Base-by-base conservation (phyloP, 2,113 vertebrate species). In the Leiothrix lutea region DNA sequence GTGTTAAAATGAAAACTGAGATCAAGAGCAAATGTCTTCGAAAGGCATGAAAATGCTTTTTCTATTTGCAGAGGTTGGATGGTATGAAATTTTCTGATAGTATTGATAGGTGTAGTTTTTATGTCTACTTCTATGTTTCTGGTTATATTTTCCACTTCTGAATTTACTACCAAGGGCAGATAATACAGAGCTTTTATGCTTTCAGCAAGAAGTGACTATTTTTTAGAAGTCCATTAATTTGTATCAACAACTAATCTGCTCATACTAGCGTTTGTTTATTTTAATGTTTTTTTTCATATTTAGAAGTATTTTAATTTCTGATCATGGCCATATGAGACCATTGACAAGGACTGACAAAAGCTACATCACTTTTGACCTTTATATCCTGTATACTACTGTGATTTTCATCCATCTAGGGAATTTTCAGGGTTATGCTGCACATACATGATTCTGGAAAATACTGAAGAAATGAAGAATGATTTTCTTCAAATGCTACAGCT, bases 291-390 rank as follows among this genome's bases (percentile, higher is more conserved):
- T 29, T 50, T 50, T 40, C 21, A 22, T 50, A 58, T 75, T 36
- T 6, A 51, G 25, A 36, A 36, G 21, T 51, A 60, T 9, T 86
- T 51, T 44, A 14, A 36, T 44, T 77, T 77, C 33, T 60, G 45
- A 28, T 71, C 38, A 33, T 10, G 14, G 29, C 33, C 67, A 47
- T 40, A 70, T 53, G 44, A 91, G 12, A 60, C 26, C 19, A 67
- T 38, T 91, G 56, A 78, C 50, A 83, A 95, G 89, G 47, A 70
- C 65, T 86, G 50, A 56, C 8, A 66, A 95, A 94, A 93, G 2
- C 12, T 71, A 58, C 60, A 72, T 95, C 1, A 33, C 60, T 96
- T 90, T 95, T 96, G n/a, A 96, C 28, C 5, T 91, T 94, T 87
- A 45, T 65, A 44, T 80, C 47, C 51, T 69, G 29, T 21, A 94